A percentile compares a stretch with the other conserved stretches of the same genome.
These are phyloP conservation scores for Nasonia giraulti DNA, from an alignment of 1,140 invertebrate genomes.

Conservation along the genomic window DNA sequence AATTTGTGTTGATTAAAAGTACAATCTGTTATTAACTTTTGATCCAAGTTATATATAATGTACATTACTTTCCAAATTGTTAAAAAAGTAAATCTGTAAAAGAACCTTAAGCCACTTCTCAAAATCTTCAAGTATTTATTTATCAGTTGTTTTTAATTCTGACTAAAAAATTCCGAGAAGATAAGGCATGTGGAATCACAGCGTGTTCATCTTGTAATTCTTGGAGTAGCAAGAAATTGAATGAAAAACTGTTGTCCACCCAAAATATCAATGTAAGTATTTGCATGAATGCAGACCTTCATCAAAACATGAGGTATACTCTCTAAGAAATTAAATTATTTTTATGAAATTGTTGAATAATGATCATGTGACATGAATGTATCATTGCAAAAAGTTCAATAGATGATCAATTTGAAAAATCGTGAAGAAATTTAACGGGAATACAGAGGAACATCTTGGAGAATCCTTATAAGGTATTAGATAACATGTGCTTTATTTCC, in stretches of 20 bases:
- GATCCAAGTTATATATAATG: not conserved
- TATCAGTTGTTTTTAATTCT: not conserved
- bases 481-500: not conserved
- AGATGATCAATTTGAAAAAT: not conserved
- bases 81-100: not conserved
- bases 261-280: not conserved
- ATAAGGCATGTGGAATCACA: not conserved
- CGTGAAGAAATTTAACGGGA: not conserved
- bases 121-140: not conserved
- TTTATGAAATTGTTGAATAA: not conserved
- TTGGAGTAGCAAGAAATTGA: not conserved
- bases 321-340: not conserved
- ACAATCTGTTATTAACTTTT: not conserved
- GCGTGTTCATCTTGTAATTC: not conserved
- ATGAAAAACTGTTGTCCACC: not conserved
- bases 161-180: too few species aligned
- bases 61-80: not conserved
- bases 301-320: not conserved
- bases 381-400: too few species aligned
- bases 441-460: not conserved
- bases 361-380: not conserved
- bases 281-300: too few species aligned
- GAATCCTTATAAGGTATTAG: not conserved
- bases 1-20: not conserved
- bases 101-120: not conserved